Base-by-base conservation (phyloP, 2,888 invertebrate species). In the Seladonia tumulorum region DNA sequence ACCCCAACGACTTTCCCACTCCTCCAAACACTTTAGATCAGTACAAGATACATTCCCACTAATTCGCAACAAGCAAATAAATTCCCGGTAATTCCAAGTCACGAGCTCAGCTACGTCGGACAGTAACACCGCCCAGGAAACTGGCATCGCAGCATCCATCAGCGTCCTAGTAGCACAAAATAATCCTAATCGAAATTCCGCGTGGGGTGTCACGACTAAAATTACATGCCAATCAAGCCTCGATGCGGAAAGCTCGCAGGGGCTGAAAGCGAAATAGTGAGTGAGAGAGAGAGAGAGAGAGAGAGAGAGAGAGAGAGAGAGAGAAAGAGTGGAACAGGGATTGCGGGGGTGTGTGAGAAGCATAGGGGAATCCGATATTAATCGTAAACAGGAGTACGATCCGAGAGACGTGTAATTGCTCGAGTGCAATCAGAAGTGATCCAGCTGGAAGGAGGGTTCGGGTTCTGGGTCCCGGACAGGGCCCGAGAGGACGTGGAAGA, bases 381-480 rank as follows among this genome's bases (percentile, higher is more conserved):
- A 82, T 82, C 72, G 78, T 66, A 53, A 45, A 75, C 73, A 76
- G 60, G 47, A 49, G 68, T 74, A 81, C 68, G 80, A 86, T 78
- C 57, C 29, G 18, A 47, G 76, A 78, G 76, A 84, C 57, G 70
- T 87, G 86, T 90, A 89, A 89, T 88, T 89, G 88, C 73, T 80
- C 78, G 75, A 76, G 82, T 83, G 90, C 77, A 86, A 88, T 89
- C 90, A 78, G 81, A 74, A 53, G 47, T 60, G 79, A 88, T 72
- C 68, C 81, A 79, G 75, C 72, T 79, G 88, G 80, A 80, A 83
- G 83, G 70, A 60, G 82, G 79, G 81, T 79, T 83, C 78, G 66
- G 10, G 60, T 75, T 57, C 71, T 72, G n/a, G 18, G 73, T 70
- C 42, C 60, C 57, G 57, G 70, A 73, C 79, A 71, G 71, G 82